phyloP scores from a whole-genome alignment of 2,888 invertebrate genomes.

The Scelioninae gen. 2 region DNA sequence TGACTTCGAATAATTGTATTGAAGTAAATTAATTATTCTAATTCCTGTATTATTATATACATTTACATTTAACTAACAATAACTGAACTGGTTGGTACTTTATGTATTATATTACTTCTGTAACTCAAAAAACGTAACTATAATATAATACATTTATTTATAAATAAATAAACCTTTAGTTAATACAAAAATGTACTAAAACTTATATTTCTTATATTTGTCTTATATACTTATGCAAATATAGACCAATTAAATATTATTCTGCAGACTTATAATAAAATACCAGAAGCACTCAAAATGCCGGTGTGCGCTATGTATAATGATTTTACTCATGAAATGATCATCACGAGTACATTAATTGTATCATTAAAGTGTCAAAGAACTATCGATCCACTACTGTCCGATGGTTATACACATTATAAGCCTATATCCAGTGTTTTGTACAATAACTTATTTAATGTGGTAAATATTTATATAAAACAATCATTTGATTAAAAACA shows the following conservation, averaged over 20 bases:
- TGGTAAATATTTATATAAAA: slow-evolving; percentile 67
- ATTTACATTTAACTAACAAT: too few relatives aligned
- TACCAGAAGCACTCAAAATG: slow-evolving; percentile 80
- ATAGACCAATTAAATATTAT: too few relatives aligned
- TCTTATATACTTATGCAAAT: too few relatives aligned
- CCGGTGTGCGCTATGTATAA: slow-evolving; percentile 82
- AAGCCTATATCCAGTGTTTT: slow-evolving; percentile 83
- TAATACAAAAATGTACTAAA: too few relatives aligned
- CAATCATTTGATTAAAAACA: too few relatives aligned
- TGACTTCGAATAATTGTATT: slow-evolving; percentile 80
- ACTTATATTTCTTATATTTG: too few relatives aligned
- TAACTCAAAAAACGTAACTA: too few relatives aligned
- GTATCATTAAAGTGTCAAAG: slow-evolving; percentile 81
- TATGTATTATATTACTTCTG: too few relatives aligned
- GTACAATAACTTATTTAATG: slow-evolving; percentile 85
- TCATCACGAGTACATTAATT: slow-evolving; percentile 82
- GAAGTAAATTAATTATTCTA: slow-evolving; percentile 76
- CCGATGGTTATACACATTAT: slow-evolving; percentile 84
- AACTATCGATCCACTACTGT: slow-evolving; percentile 80
- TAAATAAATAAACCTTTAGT: too few relatives aligned
- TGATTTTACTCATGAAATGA: slow-evolving; percentile 80
- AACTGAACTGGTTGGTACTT: too few relatives aligned
- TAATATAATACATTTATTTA: too few relatives aligned
- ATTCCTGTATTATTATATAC: too few relatives aligned
- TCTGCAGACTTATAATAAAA: slow-evolving; percentile 80